These are phyloP conservation scores for Cheilosia impressa DNA, from an alignment of 2,888 invertebrate genomes.

Conservation along the genomic window DNA sequence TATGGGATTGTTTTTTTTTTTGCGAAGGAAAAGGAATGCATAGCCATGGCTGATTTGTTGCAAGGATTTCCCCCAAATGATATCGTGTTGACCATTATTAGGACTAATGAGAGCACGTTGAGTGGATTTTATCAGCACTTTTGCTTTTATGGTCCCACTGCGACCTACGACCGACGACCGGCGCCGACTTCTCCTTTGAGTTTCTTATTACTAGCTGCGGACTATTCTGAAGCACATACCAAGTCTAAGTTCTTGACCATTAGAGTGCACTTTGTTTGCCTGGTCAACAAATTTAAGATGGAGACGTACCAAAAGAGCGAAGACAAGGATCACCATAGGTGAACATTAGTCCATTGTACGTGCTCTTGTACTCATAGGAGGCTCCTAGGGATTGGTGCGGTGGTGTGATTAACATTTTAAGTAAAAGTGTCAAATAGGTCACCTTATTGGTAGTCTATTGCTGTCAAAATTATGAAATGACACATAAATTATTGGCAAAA, in stretches of 20 bases:
- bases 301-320: neutral
- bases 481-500: too few species aligned
- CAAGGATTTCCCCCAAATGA: constrained; percentile 47
- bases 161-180: constrained; percentile 22
- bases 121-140: constrained; percentile 74
- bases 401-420: too few species aligned
- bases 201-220: constrained; percentile 49
- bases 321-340: neutral
- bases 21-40: constrained; percentile 7
- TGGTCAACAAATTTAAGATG: constrained; percentile 19
- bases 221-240: constrained; percentile 14
- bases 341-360: neutral
- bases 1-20: neutral
- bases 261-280: constrained; percentile 53
- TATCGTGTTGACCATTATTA: constrained; percentile 64
- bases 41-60: constrained; percentile 57
- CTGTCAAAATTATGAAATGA: too few species aligned
- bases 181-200: constrained; percentile 39
- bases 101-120: constrained; percentile 74
- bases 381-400: too few species aligned
- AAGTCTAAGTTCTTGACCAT: constrained; percentile 50
- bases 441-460: too few species aligned
- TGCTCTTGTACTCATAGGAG: neutral
- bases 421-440: too few species aligned
- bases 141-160: constrained; percentile 68